These are phyloP conservation scores for Caloenas nicobarica DNA, from an alignment of 2,113 vertebrate species.

Conservation along the genomic window DNA sequence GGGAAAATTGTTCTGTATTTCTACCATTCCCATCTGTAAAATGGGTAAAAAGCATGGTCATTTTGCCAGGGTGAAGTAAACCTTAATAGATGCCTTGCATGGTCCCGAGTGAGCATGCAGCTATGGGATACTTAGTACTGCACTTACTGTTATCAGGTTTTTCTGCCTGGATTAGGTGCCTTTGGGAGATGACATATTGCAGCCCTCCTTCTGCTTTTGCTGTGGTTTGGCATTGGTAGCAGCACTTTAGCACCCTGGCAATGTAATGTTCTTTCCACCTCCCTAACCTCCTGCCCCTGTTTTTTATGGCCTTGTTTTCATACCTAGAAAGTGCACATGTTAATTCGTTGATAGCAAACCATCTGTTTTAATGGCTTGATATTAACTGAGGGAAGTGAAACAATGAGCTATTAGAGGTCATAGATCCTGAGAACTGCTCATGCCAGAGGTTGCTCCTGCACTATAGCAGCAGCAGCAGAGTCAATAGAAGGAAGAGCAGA, in stretches of 20 bases:
- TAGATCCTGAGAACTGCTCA: background rate
- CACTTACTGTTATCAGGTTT: background rate
- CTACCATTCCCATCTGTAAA: background rate
- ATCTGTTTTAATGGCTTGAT: constrained; percentile 29
- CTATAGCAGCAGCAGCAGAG: background rate
- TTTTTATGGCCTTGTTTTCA: constrained; percentile 47
- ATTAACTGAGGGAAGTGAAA: constrained; percentile 49
- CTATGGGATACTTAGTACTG: background rate
- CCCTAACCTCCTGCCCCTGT: background rate
- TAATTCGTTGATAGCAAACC: constrained; percentile 41
- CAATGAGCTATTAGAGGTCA: background rate
- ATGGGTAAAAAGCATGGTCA: background rate
- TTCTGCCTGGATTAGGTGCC: background rate
- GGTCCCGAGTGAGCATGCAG: background rate
- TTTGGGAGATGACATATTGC: constrained; percentile 2
- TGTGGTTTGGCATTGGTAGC: constrained; percentile 29
- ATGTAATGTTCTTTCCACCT: constrained; percentile 2
- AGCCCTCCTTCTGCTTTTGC: background rate
- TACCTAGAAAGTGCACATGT: background rate
- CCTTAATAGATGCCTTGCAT: background rate
- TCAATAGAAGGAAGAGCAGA: background rate
- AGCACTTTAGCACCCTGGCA: constrained; percentile 23
- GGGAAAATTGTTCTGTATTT: background rate
- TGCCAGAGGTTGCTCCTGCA: background rate
- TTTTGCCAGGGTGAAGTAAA: background rate